These are phyloP conservation scores for Montipora foliosa DNA, from an alignment of 64 coral and sea anemone genomes.

Conservation along the genomic window DNA sequence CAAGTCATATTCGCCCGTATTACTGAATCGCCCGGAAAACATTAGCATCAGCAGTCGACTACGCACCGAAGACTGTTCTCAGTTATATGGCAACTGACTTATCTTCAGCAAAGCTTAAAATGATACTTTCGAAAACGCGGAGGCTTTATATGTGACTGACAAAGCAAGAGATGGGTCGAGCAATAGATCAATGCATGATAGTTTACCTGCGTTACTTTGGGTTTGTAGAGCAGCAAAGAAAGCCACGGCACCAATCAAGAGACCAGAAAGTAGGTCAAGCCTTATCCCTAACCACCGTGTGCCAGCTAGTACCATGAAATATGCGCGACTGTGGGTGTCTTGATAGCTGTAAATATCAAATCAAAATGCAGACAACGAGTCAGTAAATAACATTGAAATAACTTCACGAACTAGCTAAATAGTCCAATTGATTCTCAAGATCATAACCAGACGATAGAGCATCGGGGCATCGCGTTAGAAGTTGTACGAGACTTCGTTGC, in stretches of 20 bases:
- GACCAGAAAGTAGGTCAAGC: constrained; percentile 31
- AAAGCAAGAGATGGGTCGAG: not conserved
- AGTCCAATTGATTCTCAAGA: no score
- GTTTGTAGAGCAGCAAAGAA: constrained; percentile 14
- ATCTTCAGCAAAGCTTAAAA: not conserved
- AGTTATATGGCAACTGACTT: no score
- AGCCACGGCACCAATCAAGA: constrained; percentile 21
- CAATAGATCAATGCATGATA: not conserved
- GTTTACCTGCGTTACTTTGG: constrained; percentile 25
- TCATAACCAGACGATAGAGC: no score
- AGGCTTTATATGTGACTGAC: not conserved
- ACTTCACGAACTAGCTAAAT: no score
- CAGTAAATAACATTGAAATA: not conserved
- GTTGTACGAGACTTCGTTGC: no score
- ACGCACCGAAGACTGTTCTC: no score
- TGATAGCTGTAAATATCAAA: constrained; percentile 10
- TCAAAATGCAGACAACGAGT: not conserved
- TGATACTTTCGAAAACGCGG: not conserved
- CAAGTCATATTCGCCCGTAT: no score
- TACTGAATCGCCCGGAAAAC: no score
- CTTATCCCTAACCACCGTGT: constrained; percentile 48
- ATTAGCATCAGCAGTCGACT: no score
- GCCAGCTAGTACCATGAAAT: constrained; percentile 45
- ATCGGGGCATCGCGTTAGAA: no score
- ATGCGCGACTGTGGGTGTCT: constrained; percentile 41